Evolutionary conservation across 2,797 vertebrate genomes (phyloP).

Genomic region (Lepidocolaptes lacrymiger): DNA sequence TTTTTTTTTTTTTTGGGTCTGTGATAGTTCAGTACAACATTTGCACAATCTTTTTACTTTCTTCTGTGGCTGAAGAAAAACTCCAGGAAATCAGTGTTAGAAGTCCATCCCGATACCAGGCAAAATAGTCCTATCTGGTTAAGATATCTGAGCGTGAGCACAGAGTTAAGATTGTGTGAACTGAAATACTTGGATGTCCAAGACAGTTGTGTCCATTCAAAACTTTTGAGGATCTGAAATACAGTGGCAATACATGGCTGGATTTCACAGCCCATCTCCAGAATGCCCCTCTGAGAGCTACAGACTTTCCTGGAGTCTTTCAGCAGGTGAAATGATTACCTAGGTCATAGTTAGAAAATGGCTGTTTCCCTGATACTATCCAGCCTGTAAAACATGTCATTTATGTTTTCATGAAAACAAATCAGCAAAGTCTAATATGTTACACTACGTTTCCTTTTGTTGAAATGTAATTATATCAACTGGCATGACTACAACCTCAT

Average conservation of each 20-base stretch:
- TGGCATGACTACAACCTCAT: not conserved
- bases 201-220: not conserved
- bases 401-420: not conserved
- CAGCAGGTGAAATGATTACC: not conserved
- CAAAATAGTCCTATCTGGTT: not conserved
- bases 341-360: not conserved
- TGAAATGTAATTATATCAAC: not conserved
- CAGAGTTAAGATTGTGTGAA: not conserved
- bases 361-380: not conserved
- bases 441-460: not conserved
- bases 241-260: not conserved
- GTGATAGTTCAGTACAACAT: not conserved
- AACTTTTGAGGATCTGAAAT: not conserved
- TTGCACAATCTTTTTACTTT: not conserved
- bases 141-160: not conserved
- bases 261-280: not conserved
- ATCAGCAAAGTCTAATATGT: not conserved
- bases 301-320: not conserved
- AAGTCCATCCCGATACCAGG: rapidly evolving
- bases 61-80: not conserved
- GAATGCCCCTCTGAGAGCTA: not conserved
- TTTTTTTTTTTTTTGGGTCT: not conserved
- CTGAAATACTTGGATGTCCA: not conserved
- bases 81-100: not conserved
- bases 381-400: not conserved